A percentile compares a stretch with the other conserved stretches of the same genome.
Evolutionary conservation across 2,797 vertebrate genomes (phyloP).

Genomic region (Atherinosoma microstoma): DNA sequence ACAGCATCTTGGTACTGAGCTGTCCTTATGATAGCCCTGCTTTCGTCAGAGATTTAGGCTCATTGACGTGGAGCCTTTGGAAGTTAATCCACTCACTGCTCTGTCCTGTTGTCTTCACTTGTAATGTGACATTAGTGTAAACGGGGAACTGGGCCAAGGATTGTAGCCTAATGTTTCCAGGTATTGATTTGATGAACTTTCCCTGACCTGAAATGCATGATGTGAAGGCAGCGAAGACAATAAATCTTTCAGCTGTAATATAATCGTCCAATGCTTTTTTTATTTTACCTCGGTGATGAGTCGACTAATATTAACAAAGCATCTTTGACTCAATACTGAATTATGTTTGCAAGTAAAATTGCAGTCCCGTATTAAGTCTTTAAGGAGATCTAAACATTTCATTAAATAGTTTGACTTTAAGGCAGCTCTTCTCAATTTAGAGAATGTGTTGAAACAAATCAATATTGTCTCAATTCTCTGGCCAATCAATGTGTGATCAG

Average conservation of each 20-base stretch:
- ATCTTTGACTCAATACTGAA: background rate
- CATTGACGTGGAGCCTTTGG: slow-evolving; percentile 39
- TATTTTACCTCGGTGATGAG: background rate
- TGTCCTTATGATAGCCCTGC: slow-evolving; percentile 52
- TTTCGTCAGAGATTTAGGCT: slow-evolving; percentile 63
- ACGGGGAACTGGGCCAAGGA: slow-evolving; percentile 35
- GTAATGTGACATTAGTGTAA: slow-evolving; percentile 41
- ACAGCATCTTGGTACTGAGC: slow-evolving; percentile 32
- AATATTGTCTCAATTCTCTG: background rate
- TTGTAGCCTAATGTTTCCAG: slow-evolving; percentile 18
- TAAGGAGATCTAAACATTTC: background rate
- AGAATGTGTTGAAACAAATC: background rate
- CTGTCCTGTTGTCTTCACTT: slow-evolving; percentile 35
- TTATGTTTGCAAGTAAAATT: background rate
- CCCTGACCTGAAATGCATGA: slow-evolving; percentile 1
- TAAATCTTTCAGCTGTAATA: background rate
- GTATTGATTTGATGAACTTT: slow-evolving; percentile 43
- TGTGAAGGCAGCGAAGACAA: slow-evolving; percentile 6
- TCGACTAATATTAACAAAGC: background rate
- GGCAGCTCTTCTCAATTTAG: background rate
- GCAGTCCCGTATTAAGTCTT: background rate
- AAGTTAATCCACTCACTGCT: slow-evolving; percentile 63
- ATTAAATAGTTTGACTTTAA: background rate
- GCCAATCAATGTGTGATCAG: slow-evolving; percentile 1
- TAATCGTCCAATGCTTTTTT: background rate